Evolutionary conservation across 2,113 vertebrate genomes (phyloP).

Genomic region (Mustela lutreola): DNA sequence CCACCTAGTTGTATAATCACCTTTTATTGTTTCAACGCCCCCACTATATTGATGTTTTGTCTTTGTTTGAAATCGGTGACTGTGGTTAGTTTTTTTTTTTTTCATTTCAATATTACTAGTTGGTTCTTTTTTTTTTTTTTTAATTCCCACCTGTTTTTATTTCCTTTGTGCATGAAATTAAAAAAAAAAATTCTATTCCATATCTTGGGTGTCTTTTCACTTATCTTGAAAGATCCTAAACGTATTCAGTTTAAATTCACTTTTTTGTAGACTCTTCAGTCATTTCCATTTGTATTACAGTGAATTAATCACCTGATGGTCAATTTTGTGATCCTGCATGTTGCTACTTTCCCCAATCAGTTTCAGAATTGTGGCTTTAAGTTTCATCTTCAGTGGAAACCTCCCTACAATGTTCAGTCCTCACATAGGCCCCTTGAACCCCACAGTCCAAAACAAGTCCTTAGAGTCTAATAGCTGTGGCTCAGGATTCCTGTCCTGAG

Average conservation of each 20-base stretch:
- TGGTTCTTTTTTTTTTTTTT: not conserved
- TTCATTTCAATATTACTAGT: constrained; percentile 42
- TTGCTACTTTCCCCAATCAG: not conserved
- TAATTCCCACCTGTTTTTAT: not conserved
- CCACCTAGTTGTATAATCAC: not conserved
- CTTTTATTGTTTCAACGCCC: constrained; percentile 18
- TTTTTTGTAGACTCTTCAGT: not conserved
- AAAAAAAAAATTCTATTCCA: not conserved
- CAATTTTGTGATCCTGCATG: not conserved
- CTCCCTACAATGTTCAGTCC: not conserved
- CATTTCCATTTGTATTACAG: not conserved
- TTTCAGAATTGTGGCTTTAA: not conserved
- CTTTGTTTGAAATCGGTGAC: constrained; percentile 36
- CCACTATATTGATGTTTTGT: not conserved
- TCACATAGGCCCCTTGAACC: not conserved
- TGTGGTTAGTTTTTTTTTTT: constrained; percentile 8
- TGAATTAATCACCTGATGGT: not conserved
- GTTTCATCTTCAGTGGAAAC: not conserved
- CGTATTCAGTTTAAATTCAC: not conserved
- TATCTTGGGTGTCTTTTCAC: not conserved
- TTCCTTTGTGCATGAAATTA: not conserved
- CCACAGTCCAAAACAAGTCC: not conserved
- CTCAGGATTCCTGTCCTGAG: not conserved
- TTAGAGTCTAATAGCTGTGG: not conserved
- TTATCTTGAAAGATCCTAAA: constrained; percentile 21